phyloP scores from a whole-genome alignment of 2,797 vertebrate species.

The Calcarius lapponicus region DNA sequence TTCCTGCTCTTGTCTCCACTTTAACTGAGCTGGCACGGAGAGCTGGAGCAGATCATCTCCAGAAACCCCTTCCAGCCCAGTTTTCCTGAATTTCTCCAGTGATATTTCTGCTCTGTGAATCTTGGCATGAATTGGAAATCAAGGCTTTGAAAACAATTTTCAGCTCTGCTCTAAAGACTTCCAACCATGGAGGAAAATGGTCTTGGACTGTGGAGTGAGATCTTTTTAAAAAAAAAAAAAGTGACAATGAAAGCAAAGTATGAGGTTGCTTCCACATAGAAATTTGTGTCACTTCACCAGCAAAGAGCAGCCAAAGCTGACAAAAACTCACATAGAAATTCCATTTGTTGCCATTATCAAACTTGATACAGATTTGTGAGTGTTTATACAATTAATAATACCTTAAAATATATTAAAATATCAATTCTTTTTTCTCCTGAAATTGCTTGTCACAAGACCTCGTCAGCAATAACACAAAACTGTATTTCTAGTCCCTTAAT shows the following conservation, averaged over 20 bases:
- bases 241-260: neutral
- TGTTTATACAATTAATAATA: neutral
- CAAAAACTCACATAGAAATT: neutral
- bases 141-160: neutral
- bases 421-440: neutral
- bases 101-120: neutral
- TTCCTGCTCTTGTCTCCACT: neutral
- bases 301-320: neutral
- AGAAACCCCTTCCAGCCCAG: neutral
- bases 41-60: neutral
- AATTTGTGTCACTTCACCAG: neutral
- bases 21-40: neutral
- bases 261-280: neutral
- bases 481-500: neutral
- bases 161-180: neutral
- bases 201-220: neutral
- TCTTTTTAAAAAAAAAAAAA: neutral
- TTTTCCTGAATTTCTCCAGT: neutral
- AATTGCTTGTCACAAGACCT: neutral
- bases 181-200: rapidly evolving
- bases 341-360: neutral
- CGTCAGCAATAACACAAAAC: neutral
- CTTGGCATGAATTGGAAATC: neutral
- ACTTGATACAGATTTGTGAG: neutral
- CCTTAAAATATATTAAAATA: neutral